Evolutionary conservation across 2,113 vertebrate genomes (phyloP).

Genomic region (Trogon surrucura): DNA sequence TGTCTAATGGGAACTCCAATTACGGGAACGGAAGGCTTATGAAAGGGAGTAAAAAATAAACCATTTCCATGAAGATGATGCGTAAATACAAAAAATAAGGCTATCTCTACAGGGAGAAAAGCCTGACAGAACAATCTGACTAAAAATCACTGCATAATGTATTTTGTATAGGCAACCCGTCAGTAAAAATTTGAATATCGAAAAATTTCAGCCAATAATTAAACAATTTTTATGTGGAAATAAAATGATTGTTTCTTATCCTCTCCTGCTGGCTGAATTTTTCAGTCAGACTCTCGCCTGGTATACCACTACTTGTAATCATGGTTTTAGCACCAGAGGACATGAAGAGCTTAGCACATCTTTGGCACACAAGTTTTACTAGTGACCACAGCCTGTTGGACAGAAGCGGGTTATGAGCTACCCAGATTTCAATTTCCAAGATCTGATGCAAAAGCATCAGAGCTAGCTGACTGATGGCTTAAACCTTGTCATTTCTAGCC

Average conservation of each 20-base stretch:
- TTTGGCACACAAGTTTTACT: neutral
- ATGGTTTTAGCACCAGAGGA: neutral
- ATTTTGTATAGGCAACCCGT: neutral
- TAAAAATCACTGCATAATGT: neutral
- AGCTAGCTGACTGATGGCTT: neutral
- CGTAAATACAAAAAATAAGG: neutral
- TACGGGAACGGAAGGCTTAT: neutral
- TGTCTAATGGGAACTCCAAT: neutral
- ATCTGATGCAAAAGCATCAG: neutral
- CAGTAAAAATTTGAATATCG: neutral
- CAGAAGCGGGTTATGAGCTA: neutral
- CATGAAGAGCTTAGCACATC: neutral
- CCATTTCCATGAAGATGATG: neutral
- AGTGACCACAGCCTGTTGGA: neutral
- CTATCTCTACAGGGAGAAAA: neutral
- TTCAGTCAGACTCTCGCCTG: neutral
- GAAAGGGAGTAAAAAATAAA: neutral
- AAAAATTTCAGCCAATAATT: neutral
- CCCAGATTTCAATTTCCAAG: neutral
- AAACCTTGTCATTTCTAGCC: constrained; percentile 65
- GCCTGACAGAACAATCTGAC: neutral
- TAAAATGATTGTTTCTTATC: neutral
- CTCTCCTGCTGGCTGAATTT: neutral
- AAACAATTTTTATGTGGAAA: neutral
- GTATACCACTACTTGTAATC: neutral